Base-by-base conservation (phyloP, 2,113 vertebrate species). In the Bos indicus region DNA sequence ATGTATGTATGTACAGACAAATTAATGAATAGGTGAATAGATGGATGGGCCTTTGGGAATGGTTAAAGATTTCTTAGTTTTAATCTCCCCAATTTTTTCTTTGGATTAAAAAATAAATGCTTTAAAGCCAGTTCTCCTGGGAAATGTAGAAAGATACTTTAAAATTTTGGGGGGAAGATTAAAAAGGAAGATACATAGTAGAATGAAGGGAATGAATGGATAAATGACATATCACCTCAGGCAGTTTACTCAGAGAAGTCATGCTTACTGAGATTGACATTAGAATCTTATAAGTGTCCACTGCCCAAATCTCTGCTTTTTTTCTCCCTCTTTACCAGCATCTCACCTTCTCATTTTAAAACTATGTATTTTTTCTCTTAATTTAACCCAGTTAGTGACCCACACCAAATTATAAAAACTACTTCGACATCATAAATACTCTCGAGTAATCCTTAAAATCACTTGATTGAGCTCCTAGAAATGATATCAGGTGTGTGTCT, bases 331-430 rank as follows among this genome's bases (percentile, higher is more conserved):
- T 33, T 91, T 67, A 54, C 19, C 25, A 87, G 21, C 4, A 91
- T 89, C 77, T 93, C 33, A 23, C 82, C 33, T 86, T 36, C 56
- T 97, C 56, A 93, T 74, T 94, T 92, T 86, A 85, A 83, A 26
- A 87, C 51, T 62, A 71, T 86, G 33, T 91, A 91, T 91, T 95
- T 91, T 91, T 92, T 40, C 23, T 94, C 28, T 80, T 84, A 67
- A 92, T 64, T 88, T 90, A 74, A 90, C 52, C n/a, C 19, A 0
- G 46, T 81, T 90, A 93, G 36, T 17, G 43, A 95, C 57, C 57
- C 84, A 93, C 2, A 90, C 30, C 4, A 84, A 80, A 52, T 96
- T 36, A 74, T 51, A 84, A 59, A 90, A 78, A 74, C 15, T 86
- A 74, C 81, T 82, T 91, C 23, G 95, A n/a, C 40, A 1, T 74